Base-by-base conservation (phyloP, 35 echinoderm and acorn worm species). In the Holothuria glaberrima region DNA sequence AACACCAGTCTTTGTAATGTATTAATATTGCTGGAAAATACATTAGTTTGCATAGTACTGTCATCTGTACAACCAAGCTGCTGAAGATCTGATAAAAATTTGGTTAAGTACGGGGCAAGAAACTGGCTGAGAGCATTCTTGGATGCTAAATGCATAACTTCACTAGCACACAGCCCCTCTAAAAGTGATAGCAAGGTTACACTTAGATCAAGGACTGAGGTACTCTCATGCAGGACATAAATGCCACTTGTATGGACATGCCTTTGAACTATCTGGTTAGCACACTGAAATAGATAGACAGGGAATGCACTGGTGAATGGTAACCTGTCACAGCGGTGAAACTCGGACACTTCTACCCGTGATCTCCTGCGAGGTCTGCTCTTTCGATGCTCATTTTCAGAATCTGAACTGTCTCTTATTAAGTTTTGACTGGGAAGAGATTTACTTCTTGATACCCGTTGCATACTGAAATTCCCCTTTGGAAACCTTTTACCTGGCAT, bases 81-180 rank as follows among this genome's bases (percentile, higher is more conserved):
- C 71, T 97, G 86, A 22, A 99, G 60, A 36, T 88, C 30, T 0
- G 75, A 38, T 73, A 94, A 80, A 33, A 99, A 82, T 44, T 91
- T 71, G 18, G 93, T 99, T 28, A 95, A 58, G 48, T 99, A 90
- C 21, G 97, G 97, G 32, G 93, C 93, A 57, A 99, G 91, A 81
- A 94, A 91, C 36, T 93, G 80, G 34, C 90, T 65, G 6, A 99
- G 67, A 24, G 88, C 83, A 90, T 93, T 95, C 58, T 91, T 90
- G 18, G 87, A 82, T 57, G 91, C 88, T 38, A 91, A 63, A 45
- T 92, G 91, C 88, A 91, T 91, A 32, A 94, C 88, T 61, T 99
- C 93, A 89, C 94, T 99, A 14, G 88, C 58, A 41, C 97, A 93
- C 30, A 99, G 88, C 57, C 86, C 89, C 67, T 99, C 97, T 20